Base-by-base conservation (phyloP, 2,113 vertebrate genomes). In the Gyps fulvus region DNA sequence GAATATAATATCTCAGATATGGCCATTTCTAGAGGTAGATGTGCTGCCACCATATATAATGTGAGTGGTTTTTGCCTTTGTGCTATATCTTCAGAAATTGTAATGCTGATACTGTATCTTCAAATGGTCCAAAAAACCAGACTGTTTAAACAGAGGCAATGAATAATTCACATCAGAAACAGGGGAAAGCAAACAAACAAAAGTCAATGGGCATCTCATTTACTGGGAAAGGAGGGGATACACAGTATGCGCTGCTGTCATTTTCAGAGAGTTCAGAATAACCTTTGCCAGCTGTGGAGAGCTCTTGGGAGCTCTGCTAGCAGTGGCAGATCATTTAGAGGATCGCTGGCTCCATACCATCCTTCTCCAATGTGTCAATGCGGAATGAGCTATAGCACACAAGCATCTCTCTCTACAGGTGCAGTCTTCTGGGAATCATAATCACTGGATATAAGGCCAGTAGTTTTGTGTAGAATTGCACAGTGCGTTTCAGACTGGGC, bases 121-220 rank as follows among this genome's bases (percentile, higher is more conserved):
- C 40, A 72, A 80, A 87, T 69, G 73, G 59, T 83, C 61, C 59
- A 71, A 84, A 92, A 20, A 29, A 3, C 7, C 79, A 86, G 90
- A 92, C 32, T 83, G 62, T 86, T 96, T 96, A 85, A 94, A 80
- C 16, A 91, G 77, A 93, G 94, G 12, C 62, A 83, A 91, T 87
- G 87, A 96, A 91, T 95, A 91, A 94, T 96, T 96, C 89, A 95
- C 47, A 55, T 63, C 36, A 87, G 76, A 91, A 95, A 65, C 31
- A 65, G 73, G 74, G 57, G 63, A 79, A 87, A 85, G 61, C 38
- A 97, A 94, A 47, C 74, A 91, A 84, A 94, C 54, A 77, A 32
- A 89, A 95, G 65, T 85, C 87, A 83, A 16, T 58, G 66, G 83
- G 22, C 29, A 62, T 36, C 40, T 89, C 20, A 31, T 89, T 57